phyloP scores from a whole-genome alignment of 2,797 vertebrate genomes.

The Manis javanica region DNA sequence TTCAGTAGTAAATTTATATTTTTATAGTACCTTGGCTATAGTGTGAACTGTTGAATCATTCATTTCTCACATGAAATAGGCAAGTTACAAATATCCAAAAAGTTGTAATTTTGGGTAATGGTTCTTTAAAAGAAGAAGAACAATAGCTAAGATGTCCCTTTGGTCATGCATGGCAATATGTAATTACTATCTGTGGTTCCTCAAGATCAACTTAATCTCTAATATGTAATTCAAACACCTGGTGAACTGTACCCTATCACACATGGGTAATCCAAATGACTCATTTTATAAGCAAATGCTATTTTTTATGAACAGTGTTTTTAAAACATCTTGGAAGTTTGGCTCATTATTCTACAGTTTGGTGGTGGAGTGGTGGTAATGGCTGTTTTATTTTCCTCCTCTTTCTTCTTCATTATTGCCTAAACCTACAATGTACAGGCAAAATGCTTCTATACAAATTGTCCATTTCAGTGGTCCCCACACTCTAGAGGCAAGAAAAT shows the following conservation, averaged over 20 bases:
- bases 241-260: neutral
- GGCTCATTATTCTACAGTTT: neutral
- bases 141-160: slow-evolving; percentile 56
- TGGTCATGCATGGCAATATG: slow-evolving; percentile 57
- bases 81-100: slow-evolving; percentile 78
- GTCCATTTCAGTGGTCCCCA: neutral
- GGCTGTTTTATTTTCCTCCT: neutral
- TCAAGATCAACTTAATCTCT: slow-evolving; percentile 66
- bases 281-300: neutral
- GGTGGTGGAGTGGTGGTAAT: neutral
- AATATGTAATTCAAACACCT: slow-evolving; percentile 26
- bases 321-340: slow-evolving; percentile 29
- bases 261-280: neutral
- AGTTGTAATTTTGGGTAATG: slow-evolving; percentile 69
- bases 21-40: slow-evolving; percentile 77
- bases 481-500: neutral
- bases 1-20: slow-evolving; percentile 82
- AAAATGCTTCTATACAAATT: neutral
- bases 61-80: slow-evolving; percentile 74
- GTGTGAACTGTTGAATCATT: slow-evolving; percentile 81
- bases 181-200: slow-evolving; percentile 67
- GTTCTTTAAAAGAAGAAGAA: slow-evolving; percentile 61
- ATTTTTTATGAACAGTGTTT: neutral
- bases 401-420: neutral
- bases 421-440: neutral